Percentiles rank a stretch among this genome's conserved stretches.
phyloP scores from a whole-genome alignment of 2,113 vertebrate genomes.

The Triplophysa tibetana region DNA sequence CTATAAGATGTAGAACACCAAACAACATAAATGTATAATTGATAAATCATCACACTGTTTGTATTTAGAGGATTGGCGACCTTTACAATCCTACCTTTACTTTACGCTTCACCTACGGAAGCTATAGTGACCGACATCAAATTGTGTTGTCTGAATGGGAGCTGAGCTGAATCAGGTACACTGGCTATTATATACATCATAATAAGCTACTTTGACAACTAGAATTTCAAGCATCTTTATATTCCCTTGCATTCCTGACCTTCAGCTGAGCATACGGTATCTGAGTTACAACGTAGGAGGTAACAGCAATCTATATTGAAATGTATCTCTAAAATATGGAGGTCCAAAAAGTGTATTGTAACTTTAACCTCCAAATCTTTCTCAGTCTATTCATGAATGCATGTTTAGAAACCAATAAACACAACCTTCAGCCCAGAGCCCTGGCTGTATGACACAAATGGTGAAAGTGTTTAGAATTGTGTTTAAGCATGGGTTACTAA shows the following conservation, averaged over 20 bases:
- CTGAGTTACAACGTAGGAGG: neutral
- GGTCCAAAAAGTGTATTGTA: neutral
- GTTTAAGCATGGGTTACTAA: neutral
- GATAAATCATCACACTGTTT: neutral
- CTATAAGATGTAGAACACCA: neutral
- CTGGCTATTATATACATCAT: neutral
- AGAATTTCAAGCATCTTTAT: neutral
- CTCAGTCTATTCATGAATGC: neutral
- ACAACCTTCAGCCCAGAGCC: slow-evolving; percentile 8
- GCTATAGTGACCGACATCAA: neutral
- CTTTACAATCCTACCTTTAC: neutral
- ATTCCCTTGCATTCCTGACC: slow-evolving; percentile 9
- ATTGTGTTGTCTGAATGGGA: neutral
- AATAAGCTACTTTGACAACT: neutral
- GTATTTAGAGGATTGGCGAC: neutral
- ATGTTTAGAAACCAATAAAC: slow-evolving; percentile 14
- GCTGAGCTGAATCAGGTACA: neutral
- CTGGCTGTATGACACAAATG: neutral
- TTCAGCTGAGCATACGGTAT: slow-evolving; percentile 5
- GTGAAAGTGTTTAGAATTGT: neutral
- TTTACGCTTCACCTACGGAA: neutral
- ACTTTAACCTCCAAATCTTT: neutral
- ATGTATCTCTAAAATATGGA: neutral
- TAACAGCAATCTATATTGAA: neutral
- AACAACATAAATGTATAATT: neutral